A percentile compares a stretch with the other conserved stretches of the same genome.
These are phyloP conservation scores for Propithecus perrieri DNA, from an alignment of 2,797 vertebrate species.

Conservation along the genomic window DNA sequence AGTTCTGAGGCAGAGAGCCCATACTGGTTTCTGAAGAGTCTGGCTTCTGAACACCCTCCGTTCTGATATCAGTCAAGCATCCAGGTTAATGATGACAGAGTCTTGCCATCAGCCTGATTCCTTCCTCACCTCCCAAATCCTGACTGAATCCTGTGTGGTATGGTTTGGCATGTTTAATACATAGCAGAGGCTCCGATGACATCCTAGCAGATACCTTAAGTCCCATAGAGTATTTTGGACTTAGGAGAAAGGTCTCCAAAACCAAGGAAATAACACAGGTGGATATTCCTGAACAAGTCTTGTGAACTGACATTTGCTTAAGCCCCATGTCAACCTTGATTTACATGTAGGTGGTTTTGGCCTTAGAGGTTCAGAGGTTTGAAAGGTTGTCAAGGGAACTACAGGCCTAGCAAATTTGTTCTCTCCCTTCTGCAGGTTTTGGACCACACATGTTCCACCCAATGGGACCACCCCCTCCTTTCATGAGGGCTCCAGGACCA, in stretches of 20 bases:
- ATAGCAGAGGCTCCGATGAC: neutral
- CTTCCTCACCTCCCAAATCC: neutral
- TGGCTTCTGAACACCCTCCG: neutral
- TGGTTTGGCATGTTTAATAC: neutral
- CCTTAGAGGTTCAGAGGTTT: neutral
- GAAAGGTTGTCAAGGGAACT: neutral
- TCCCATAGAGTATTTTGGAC: neutral
- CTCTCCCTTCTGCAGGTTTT: conserved; percentile 88
- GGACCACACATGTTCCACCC: conserved; percentile 95
- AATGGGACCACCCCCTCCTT: conserved; percentile 96
- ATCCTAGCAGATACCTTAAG: neutral
- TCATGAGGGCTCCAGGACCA: conserved; percentile 96
- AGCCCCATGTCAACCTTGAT: neutral
- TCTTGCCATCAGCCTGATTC: neutral
- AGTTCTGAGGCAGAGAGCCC: neutral
- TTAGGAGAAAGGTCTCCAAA: neutral
- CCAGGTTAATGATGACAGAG: neutral
- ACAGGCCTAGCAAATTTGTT: conserved; percentile 56
- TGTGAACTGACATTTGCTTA: neutral
- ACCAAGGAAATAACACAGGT: neutral
- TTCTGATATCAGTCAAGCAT: neutral
- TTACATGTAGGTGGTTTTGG: neutral
- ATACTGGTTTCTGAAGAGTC: neutral
- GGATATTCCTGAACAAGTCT: neutral
- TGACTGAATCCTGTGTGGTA: neutral